Percentiles rank a stretch among this genome's conserved stretches.
These are phyloP conservation scores for Helogale parvula DNA, from an alignment of 2,113 vertebrate species.

Conservation along the genomic window DNA sequence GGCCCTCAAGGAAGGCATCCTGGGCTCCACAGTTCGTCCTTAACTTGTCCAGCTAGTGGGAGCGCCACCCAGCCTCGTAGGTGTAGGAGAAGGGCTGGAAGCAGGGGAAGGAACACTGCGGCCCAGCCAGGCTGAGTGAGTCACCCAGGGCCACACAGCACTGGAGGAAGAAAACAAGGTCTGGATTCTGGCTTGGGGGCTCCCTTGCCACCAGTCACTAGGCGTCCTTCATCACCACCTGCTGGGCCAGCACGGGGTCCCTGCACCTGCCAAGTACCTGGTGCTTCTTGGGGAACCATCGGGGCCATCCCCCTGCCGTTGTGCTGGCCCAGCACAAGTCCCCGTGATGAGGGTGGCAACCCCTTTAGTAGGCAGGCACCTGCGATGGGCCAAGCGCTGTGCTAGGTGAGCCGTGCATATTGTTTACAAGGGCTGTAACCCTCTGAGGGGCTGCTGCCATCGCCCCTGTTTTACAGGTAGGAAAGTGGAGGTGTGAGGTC, in stretches of 20 bases:
- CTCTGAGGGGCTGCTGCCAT: background rate
- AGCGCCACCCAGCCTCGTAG: too few relatives aligned
- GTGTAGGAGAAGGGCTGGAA: background rate
- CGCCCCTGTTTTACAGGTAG: background rate
- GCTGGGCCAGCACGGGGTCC: background rate
- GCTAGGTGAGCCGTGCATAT: background rate
- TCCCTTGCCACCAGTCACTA: background rate
- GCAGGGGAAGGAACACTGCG: rapidly evolving
- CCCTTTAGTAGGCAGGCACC: background rate
- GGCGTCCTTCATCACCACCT: background rate
- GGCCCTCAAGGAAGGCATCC: background rate
- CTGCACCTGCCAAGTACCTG: background rate
- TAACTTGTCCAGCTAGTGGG: rapidly evolving
- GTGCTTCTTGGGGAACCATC: background rate
- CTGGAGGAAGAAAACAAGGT: background rate
- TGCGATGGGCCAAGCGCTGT: background rate
- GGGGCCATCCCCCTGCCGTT: background rate
- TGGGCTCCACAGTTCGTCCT: background rate
- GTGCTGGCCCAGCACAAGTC: background rate
- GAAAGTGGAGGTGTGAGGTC: background rate
- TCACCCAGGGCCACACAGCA: background rate
- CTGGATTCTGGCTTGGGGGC: background rate
- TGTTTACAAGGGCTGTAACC: background rate
- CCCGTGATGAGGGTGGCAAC: rapidly evolving
- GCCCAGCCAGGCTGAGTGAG: background rate